Conservation (phyloP, 2,888 invertebrate genomes). For the Drosophila picticornis region DNA sequence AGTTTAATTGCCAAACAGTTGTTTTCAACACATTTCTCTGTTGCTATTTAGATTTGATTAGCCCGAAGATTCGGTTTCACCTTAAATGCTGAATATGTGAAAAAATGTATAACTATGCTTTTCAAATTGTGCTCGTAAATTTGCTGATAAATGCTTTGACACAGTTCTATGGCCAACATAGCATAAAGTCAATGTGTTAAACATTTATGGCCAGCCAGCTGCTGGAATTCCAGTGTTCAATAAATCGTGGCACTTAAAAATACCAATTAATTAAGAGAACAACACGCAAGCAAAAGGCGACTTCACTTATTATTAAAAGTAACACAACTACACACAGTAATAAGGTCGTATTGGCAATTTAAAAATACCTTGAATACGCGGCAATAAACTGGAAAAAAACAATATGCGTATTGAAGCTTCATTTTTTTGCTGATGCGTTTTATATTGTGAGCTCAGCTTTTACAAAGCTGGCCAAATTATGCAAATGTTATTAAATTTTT, state of each 20-base stretch:
- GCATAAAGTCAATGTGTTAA: conserved; percentile 37
- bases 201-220: conserved; percentile 56
- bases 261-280: conserved; percentile 43
- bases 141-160: conserved; percentile 62
- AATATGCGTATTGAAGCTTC: conserved; percentile 19
- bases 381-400: conserved; percentile 19
- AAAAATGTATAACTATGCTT: conserved; percentile 12
- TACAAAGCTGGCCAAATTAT: conserved; percentile 46
- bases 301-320: conserved; percentile 34
- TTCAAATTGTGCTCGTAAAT: conserved; percentile 40
- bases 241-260: conserved; percentile 18
- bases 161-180: conserved; percentile 46
- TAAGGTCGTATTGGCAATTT: conserved; percentile 67
- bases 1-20: conserved; percentile 35
- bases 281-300: conserved; percentile 37
- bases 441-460: conserved; percentile 3
- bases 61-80: conserved; percentile 41
- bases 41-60: conserved; percentile 15
- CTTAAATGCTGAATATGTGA: conserved; percentile 20
- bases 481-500: conserved; percentile 43
- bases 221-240: conserved; percentile 52
- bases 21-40: conserved; percentile 32
- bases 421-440: conserved; percentile 24
- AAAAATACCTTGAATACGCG: conserved; percentile 43
- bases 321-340: conserved; percentile 45